Evolutionary conservation across 2,113 vertebrate genomes (phyloP).

Genomic region (Halichoerus grypus): DNA sequence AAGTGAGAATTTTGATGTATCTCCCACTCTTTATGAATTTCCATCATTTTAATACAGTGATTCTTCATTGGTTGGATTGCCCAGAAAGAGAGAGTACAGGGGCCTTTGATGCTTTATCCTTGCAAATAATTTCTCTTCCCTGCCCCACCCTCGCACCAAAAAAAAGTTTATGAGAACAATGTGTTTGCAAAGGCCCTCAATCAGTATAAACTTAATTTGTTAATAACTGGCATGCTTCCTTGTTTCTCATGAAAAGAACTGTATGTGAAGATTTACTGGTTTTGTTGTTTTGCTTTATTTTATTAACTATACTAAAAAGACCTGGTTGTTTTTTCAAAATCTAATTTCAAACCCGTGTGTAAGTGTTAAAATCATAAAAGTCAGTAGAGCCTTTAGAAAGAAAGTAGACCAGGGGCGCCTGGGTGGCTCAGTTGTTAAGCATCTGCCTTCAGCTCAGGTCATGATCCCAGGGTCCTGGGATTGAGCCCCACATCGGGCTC

Average conservation of each 20-base stretch:
- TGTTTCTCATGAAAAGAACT: background rate
- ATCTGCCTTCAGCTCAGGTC: no score
- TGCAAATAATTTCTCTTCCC: background rate
- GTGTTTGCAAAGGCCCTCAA: background rate
- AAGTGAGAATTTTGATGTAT: background rate
- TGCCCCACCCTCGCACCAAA: background rate
- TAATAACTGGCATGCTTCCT: background rate
- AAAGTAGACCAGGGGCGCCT: background rate
- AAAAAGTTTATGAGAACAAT: background rate
- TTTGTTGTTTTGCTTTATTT: background rate
- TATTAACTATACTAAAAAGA: slow-evolving; percentile 20
- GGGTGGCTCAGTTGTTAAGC: no score
- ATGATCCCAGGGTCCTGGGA: no score
- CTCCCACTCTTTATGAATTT: background rate
- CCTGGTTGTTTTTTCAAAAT: background rate
- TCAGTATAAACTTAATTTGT: slow-evolving; percentile 29
- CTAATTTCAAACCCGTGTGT: background rate
- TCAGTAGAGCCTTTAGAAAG: background rate
- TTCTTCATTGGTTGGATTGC: background rate
- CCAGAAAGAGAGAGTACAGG: background rate
- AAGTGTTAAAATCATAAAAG: background rate
- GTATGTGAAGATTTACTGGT: background rate
- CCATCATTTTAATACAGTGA: background rate
- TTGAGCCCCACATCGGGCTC: no score
- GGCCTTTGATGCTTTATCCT: background rate